Evolutionary conservation across 2,888 invertebrate genomes (phyloP).

Genomic region (Polyommatus icarus): DNA sequence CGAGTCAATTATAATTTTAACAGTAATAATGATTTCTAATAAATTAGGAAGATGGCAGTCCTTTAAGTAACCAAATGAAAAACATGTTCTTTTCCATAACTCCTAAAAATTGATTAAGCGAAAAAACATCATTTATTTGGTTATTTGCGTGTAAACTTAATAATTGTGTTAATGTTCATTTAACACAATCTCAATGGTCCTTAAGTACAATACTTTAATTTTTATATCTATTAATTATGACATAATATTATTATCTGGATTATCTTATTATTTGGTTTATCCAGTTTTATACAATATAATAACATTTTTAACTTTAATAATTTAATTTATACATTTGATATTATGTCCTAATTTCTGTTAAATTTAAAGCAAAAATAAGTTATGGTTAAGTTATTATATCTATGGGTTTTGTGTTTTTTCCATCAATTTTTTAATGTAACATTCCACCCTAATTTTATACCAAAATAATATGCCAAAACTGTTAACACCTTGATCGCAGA

Average conservation of each 20-base stretch:
- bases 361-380: conserved; percentile 26
- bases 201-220: neutral
- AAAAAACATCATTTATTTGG: neutral
- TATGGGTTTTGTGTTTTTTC: neutral
- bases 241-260: conserved; percentile 8
- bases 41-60: conserved; percentile 15
- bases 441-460: too few relatives aligned
- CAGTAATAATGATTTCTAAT: neutral
- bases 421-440: too few relatives aligned
- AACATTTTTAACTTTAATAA: too few relatives aligned
- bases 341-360: conserved; percentile 9
- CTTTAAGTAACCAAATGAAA: conserved; percentile 10
- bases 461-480: too few relatives aligned
- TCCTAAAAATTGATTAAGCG: neutral
- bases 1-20: neutral
- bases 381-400: neutral
- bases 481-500: too few relatives aligned
- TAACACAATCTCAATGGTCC: neutral
- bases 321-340: neutral
- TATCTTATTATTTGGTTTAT: neutral
- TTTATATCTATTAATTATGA: neutral
- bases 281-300: neutral
- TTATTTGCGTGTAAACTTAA: neutral
- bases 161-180: neutral
- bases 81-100: neutral